Evolutionary conservation across 2,113 vertebrate species (phyloP).

Genomic region (Oncorhynchus nerka): DNA sequence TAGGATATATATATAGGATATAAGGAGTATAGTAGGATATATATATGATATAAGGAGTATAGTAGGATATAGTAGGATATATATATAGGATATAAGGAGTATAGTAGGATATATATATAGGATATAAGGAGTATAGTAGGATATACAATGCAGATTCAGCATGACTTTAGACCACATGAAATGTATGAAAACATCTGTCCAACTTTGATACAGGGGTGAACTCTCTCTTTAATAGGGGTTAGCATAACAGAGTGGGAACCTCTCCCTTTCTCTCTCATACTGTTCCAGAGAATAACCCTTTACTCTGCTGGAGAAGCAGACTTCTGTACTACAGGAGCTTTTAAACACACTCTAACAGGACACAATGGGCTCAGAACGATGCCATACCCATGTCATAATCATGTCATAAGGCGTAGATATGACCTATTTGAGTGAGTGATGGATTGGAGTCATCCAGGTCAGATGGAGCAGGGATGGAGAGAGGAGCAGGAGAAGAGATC

Average conservation of each 20-base stretch:
- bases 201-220: no score
- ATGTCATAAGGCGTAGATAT: constrained; percentile 39
- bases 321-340: constrained; percentile 35
- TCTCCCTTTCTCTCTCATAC: constrained; percentile 42
- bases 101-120: no score
- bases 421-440: constrained; percentile 45
- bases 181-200: no score
- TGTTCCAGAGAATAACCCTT: constrained; percentile 41
- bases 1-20: no score
- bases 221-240: not conserved
- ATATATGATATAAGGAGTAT: no score
- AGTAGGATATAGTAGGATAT: no score
- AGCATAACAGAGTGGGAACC: constrained; percentile 45
- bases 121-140: no score
- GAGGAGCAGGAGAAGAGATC: not conserved
- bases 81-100: no score
- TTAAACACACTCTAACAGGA: constrained; percentile 26
- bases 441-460: constrained; percentile 25
- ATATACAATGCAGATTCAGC: no score
- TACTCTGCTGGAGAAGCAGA: constrained; percentile 25
- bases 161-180: no score
- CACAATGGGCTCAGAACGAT: constrained; percentile 31
- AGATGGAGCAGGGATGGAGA: constrained; percentile 5
- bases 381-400: constrained; percentile 27
- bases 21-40: no score